Evolutionary conservation across 2,113 vertebrate species (phyloP), one percentile per base, ranked within the genome.

Genomic region (Vimba vimba): DNA sequence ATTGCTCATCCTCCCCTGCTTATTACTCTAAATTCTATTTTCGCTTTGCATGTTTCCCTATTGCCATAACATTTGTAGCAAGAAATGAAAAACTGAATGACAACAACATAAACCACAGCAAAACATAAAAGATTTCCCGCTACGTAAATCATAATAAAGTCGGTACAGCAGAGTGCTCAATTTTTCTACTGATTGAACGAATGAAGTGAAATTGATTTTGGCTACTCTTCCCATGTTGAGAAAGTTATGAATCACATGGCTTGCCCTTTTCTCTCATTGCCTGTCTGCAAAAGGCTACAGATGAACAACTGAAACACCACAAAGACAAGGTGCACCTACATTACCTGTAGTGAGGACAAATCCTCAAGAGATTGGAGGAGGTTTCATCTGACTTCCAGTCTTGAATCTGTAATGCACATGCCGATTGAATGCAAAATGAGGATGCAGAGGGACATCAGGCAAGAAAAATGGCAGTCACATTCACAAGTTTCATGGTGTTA

Each of bases 381-480:
- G 39, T 73, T 83, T 64, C 52, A 62, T 79, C 76, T 81, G 87
- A 85, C 75, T 84, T 87, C 33, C 52, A 85, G 82, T 84, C 79
- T 10, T 64, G 85, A 84, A 86, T 86, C 77, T 52, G 39, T 78
- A 86, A 89, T 77, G 71, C 43, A 74, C 5, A 17, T 77, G 57
- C 81, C 79, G 68, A 86, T 76, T 84, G 87, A 83, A 88, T 82
- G 71, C 71, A 59, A 77, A 82, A 82, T 62, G 62, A 87, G n/a
- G 39, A 45, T 57, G 71, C 82, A 55, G 45, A 59, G 79, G 52
- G 8, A 25, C 36, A 33, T 85, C 36, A 15, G 55, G 85, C 21
- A 78, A 89, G 85, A 85, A 84, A 86, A 86, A 89, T 85, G 78
- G 77, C 71, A 25, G 62, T 64, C 78, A 84, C 78, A 66, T 89